Evolutionary conservation across 2,797 vertebrate species (phyloP), one percentile per base, ranked within the genome.

Genomic region (Aratinga solstitialis): DNA sequence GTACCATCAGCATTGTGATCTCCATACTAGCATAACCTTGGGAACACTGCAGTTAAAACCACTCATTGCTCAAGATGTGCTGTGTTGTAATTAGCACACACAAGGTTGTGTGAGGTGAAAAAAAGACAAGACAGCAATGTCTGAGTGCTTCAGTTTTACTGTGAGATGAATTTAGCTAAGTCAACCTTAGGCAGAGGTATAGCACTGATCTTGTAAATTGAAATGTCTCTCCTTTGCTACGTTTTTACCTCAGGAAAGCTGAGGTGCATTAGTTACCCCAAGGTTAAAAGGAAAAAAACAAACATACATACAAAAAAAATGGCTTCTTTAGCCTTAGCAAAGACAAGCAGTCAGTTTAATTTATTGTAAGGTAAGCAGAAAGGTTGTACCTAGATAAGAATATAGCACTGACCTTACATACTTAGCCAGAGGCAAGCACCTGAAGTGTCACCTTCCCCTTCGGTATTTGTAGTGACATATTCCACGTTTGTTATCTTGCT

Each of bases 291-390:
- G 2, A 3, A 26, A 3, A 10, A 11, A 27, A 6, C 56, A 59
- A 36, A 36, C 15, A 59, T 16, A 36, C 56, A 59, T 36, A 17
- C 56, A 59, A 59, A 58, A 19, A 19, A 14, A 21, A 43, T 5
- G 13, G 18, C 68, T 65, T 8, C 66, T 83, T 73, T 56, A 89
- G 79, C 62, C 51, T 32, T 4, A 59, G 56, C 0, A 11, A 84
- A 71, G 63, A 81, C 71, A 79, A 73, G 61, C 4, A 91, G 82
- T 93, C 89, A 91, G 53, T 56, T 94, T 68, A 63, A 89, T 75
- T 96, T 93, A 90, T 34, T 61, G 26, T 74, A 56, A 83, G 29
- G 18, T 15, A 74, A 61, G 72, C 10, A 81, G 82, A 59, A 68
- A 75, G 27, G 23, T 42, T 85, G 23, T 56, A 45, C 30, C 72